Percentiles rank a stretch among this genome's conserved stretches.
phyloP scores from a whole-genome alignment of 2,797 vertebrate genomes.

The Neomorphus geoffroyi region DNA sequence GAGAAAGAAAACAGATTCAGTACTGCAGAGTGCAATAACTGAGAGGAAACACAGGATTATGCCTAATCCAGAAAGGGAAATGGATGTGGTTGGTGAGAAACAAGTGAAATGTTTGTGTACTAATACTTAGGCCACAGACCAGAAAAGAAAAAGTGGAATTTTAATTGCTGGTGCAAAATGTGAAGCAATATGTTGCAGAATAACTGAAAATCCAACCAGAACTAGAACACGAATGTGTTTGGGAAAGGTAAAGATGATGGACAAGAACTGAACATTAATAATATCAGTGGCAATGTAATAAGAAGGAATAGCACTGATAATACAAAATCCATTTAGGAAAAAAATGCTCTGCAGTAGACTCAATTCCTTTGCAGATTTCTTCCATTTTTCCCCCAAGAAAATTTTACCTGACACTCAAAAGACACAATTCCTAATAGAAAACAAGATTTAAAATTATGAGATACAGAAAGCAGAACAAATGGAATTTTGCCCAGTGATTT shows the following conservation, averaged over 20 bases:
- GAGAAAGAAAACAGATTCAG: background rate
- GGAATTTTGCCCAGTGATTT: background rate
- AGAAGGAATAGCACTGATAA: background rate
- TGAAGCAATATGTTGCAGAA: background rate
- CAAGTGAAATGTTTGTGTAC: constrained; percentile 28
- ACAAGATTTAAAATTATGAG: background rate
- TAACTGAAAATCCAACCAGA: background rate
- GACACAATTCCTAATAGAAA: background rate
- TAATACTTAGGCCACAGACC: background rate
- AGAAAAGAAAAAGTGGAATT: constrained; percentile 11
- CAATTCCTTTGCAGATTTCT: background rate
- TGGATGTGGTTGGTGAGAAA: constrained; percentile 31
- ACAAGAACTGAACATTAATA: background rate
- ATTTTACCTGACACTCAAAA: background rate
- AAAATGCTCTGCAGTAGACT: background rate
- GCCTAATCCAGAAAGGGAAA: constrained; percentile 11
- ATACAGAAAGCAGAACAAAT: background rate
- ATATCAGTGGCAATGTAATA: background rate
- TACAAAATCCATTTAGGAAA: background rate
- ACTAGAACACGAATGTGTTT: rapidly evolving
- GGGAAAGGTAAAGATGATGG: background rate
- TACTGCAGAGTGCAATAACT: background rate
- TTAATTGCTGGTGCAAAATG: constrained; percentile 17
- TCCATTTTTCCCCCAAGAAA: background rate
- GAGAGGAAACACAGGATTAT: constrained; percentile 33